Evolutionary conservation across 64 coral and sea anemone genomes (phyloP).

Genomic region (Platygyra sinensis): DNA sequence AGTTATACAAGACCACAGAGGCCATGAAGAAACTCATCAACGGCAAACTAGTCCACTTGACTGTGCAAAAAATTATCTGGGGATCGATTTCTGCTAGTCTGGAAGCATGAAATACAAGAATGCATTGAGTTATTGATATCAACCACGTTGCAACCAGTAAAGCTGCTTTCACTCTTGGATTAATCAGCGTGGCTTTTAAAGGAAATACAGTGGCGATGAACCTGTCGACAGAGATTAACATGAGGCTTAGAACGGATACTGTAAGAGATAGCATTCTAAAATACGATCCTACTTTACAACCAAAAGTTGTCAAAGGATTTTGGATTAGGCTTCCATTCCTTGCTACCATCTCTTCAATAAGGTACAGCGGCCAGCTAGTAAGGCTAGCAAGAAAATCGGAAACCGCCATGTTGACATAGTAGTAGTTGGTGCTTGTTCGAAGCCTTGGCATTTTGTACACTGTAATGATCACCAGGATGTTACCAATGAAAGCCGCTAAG

Average conservation of each 20-base stretch:
- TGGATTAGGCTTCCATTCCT: too few species aligned
- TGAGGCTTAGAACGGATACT: too few species aligned
- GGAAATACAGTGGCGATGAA: not conserved
- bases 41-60: not conserved
- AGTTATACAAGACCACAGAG: not conserved
- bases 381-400: not conserved
- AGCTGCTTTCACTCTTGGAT: not conserved
- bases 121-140: not conserved
- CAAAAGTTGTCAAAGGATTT: too few species aligned
- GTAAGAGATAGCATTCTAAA: too few species aligned
- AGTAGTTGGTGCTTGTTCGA: not conserved
- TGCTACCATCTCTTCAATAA: too few species aligned
- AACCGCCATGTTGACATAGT: not conserved
- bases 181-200: not conserved
- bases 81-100: not conserved
- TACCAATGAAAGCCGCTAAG: too few species aligned
- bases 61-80: not conserved
- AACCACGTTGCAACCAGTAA: not conserved
- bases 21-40: not conserved
- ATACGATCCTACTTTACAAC: too few species aligned
- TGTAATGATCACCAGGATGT: too few species aligned
- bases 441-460: not conserved
- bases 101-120: not conserved
- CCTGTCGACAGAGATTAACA: not conserved
- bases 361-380: not conserved